Conservation (phyloP, 1,140 invertebrate species). For the Heliconius himera region DNA sequence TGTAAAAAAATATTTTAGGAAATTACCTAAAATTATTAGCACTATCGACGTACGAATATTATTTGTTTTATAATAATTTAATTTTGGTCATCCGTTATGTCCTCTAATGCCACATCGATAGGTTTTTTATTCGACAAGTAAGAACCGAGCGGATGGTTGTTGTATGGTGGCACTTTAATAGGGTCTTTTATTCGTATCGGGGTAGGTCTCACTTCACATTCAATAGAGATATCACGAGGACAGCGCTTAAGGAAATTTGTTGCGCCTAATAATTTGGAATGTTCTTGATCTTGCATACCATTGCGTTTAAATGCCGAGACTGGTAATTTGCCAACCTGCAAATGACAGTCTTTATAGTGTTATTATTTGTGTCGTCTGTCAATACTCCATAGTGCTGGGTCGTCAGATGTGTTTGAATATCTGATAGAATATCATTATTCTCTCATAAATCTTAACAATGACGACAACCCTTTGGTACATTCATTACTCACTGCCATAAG, state of each 20-base stretch:
- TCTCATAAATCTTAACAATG: constrained; percentile 34
- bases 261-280: constrained; percentile 63
- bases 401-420: background rate
- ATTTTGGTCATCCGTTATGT: constrained; percentile 60
- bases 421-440: constrained; percentile 16
- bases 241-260: constrained; percentile 65
- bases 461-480: constrained; percentile 36
- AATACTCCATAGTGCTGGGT: background rate
- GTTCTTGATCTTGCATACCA: constrained; percentile 73
- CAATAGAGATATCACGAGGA: constrained; percentile 63
- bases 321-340: constrained; percentile 70
- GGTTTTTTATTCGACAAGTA: constrained; percentile 58
- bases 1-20: background rate
- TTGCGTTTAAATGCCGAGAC: constrained; percentile 73
- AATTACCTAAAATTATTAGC: constrained; percentile 3
- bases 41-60: background rate
- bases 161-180: constrained; percentile 57
- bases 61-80: constrained; percentile 12
- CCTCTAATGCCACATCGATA: constrained; percentile 62
- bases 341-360: constrained; percentile 51
- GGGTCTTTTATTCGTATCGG: constrained; percentile 60
- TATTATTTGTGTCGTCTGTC: background rate
- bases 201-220: constrained; percentile 52
- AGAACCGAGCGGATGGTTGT: constrained; percentile 44
- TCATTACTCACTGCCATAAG: constrained; percentile 50